Percentiles rank a stretch among this genome's conserved stretches.
Conservation (phyloP, 2,797 vertebrate species). For the Hoplostethus atlanticus region DNA sequence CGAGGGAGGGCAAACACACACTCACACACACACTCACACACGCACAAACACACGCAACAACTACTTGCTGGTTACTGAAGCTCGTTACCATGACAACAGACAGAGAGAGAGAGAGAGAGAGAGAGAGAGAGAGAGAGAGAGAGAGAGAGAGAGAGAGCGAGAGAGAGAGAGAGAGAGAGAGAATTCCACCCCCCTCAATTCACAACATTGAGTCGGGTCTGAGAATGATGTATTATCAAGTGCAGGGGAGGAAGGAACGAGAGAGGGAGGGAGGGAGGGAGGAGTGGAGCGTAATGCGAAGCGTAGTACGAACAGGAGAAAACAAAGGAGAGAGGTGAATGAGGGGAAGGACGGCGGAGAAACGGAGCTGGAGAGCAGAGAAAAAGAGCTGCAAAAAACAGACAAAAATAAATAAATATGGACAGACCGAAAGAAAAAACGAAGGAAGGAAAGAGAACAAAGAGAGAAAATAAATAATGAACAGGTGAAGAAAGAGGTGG, state of each 20-base stretch:
- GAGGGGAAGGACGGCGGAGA: conserved; percentile 17
- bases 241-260: conserved; percentile 48
- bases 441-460: not conserved
- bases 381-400: not conserved
- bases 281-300: conserved; percentile 31
- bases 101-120: conserved; percentile 68
- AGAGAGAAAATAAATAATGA: not conserved
- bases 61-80: conserved; percentile 85
- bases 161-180: conserved; percentile 50
- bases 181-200: conserved; percentile 47
- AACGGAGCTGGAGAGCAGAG: conserved; percentile 3
- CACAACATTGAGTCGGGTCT: conserved; percentile 63
- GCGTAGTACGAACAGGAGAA: conserved; percentile 39
- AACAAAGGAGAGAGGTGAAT: conserved; percentile 44
- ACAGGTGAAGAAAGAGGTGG: not conserved
- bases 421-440: conserved; percentile 7
- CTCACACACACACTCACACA: conserved; percentile 36
- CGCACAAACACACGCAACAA: conserved; percentile 46
- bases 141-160: conserved; percentile 41
- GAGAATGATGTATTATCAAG: conserved; percentile 63
- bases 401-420: conserved; percentile 7
- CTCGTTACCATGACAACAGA: conserved; percentile 98
- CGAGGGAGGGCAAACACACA: conserved; percentile 59
- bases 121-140: conserved; percentile 51
- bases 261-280: conserved; percentile 33